A percentile compares a stretch with the other conserved stretches of the same genome.
Evolutionary conservation across 2,888 invertebrate species (phyloP).

Genomic region (Pseudococcus jackbeardsleyi): DNA sequence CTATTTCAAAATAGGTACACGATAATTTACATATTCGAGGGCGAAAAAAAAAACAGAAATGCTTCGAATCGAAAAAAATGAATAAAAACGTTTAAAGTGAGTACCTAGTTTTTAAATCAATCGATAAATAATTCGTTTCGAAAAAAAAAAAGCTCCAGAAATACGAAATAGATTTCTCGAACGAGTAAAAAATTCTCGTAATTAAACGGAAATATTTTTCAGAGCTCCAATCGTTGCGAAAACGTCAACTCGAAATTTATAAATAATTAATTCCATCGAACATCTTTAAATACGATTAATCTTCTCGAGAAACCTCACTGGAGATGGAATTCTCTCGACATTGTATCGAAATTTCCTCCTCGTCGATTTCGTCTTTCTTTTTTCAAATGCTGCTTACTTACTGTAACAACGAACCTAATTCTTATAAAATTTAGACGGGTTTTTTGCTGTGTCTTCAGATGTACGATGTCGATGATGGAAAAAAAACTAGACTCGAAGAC

Average conservation of each 20-base stretch:
- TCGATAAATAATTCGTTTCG: neutral
- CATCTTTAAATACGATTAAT: neutral
- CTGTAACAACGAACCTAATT: neutral
- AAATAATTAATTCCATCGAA: slow-evolving; percentile 7
- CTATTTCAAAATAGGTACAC: neutral
- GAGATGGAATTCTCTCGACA: neutral
- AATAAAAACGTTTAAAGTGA: neutral
- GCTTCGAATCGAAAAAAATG: neutral
- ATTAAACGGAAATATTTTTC: slow-evolving; percentile 15
- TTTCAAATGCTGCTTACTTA: neutral
- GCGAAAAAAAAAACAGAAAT: neutral
- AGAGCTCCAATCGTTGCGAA: neutral
- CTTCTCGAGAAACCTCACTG: neutral
- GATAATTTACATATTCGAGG: neutral
- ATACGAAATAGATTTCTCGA: neutral
- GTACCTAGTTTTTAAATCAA: neutral
- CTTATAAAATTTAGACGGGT: neutral
- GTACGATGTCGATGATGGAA: no score
- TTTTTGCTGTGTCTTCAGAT: neutral
- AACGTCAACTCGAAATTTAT: slow-evolving; percentile 9
- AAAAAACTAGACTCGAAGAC: no score
- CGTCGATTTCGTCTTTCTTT: neutral
- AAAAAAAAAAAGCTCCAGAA: neutral
- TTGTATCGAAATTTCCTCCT: neutral
- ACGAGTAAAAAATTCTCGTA: neutral